Base-by-base conservation (phyloP, 2,888 invertebrate genomes). In the Buathra laborator region DNA sequence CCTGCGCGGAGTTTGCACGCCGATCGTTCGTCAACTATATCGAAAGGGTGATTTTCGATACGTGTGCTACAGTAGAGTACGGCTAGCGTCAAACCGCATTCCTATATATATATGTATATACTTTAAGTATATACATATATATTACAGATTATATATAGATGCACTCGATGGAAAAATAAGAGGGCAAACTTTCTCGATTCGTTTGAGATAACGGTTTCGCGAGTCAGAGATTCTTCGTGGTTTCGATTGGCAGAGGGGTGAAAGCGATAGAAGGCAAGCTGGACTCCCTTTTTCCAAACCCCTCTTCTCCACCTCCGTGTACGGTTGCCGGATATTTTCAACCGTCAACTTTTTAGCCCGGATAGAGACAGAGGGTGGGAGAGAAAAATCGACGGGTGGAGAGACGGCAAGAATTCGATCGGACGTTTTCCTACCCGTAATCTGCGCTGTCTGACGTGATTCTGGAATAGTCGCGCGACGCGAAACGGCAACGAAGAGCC, bases 191-290 rank as follows among this genome's bases (percentile, higher is more conserved):
- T 81, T 84, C 64, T 81, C 81, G 66, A 76, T 77, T 68, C 84
- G 84, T 72, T 84, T 81, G 84, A 70, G 72, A 84, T 81, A 81
- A 81, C 74, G 81, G 81, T 84, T 84, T 66, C 68, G 71, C 46
- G 62, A 77, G 46, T 48, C 62, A 46, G 77, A 78, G 67, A 84
- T 77, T 84, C 51, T 62, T 62, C 67, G 59, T 44, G 75, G 64
- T 75, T 64, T 46, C 64, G 64, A 75, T 56, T 80, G 70, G 10
- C 16, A 46, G 71, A 71, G 29, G 62, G 71, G 81, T 29, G 56
- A 44, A 37, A 53, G 71, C 14, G 29, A 53, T 9, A 59, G 46
- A 43, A 19, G 64, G 66, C 43, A 76, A 64, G 46, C 72, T 44
- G 48, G 66, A 66, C 64, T 14, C 32, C 19, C 68, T n/a, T 76